These are phyloP conservation scores for Zaprionus inermis DNA, from an alignment of 1,140 invertebrate genomes.

Conservation along the genomic window DNA sequence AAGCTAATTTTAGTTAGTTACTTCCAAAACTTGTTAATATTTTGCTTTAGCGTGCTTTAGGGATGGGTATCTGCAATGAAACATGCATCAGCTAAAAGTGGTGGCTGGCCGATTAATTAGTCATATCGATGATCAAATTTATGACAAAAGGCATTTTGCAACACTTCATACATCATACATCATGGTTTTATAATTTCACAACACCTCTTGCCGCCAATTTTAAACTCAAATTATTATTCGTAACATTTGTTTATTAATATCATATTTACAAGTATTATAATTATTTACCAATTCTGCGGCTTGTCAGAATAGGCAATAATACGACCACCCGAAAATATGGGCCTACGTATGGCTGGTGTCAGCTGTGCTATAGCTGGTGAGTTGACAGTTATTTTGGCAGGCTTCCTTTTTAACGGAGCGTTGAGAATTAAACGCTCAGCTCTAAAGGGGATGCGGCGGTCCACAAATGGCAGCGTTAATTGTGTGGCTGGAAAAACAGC, in stretches of 20 bases:
- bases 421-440: slow-evolving; percentile 56
- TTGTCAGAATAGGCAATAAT: slow-evolving; percentile 51
- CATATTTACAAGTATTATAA: slow-evolving; percentile 11
- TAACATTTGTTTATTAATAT: slow-evolving; percentile 18
- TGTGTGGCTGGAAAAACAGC: slow-evolving; percentile 55
- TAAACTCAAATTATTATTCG: background rate
- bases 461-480: slow-evolving; percentile 60
- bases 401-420: slow-evolving; percentile 53
- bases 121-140: background rate
- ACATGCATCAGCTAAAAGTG: background rate
- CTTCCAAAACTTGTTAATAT: slow-evolving; percentile 26
- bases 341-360: slow-evolving; percentile 36
- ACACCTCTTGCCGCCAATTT: background rate
- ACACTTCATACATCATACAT: background rate
- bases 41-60: slow-evolving; percentile 28
- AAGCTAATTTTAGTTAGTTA: background rate
- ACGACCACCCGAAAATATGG: slow-evolving; percentile 34
- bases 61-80: background rate
- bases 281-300: slow-evolving; percentile 50
- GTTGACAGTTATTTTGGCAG: slow-evolving; percentile 43
- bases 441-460: slow-evolving; percentile 64
- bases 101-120: slow-evolving; percentile 3
- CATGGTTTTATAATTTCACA: background rate
- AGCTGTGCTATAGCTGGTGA: slow-evolving; percentile 28
- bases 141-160: background rate